A percentile compares a stretch with the other conserved stretches of the same genome.
These are phyloP conservation scores for Morinoia aosen DNA, from an alignment of 2,888 invertebrate species.

Conservation along the genomic window DNA sequence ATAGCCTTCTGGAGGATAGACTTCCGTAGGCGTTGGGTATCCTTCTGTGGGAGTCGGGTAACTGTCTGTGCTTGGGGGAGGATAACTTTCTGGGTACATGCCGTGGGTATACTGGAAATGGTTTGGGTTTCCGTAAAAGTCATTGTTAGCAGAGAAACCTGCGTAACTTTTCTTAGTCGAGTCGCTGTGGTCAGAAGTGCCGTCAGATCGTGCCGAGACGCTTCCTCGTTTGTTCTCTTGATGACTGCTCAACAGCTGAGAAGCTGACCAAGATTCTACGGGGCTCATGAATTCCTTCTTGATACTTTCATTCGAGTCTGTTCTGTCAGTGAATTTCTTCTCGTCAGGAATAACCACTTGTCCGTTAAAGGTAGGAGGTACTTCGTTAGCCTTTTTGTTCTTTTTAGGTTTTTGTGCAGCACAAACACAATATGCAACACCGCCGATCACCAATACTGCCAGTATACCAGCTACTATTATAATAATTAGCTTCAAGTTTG, in stretches of 20 bases:
- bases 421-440: conserved; percentile 63
- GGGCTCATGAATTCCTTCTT: conserved; percentile 67
- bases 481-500: conserved; percentile 62
- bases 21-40: conserved; percentile 59
- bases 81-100: conserved; percentile 55
- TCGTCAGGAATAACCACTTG: conserved; percentile 60
- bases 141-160: conserved; percentile 56
- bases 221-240: conserved; percentile 60
- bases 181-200: conserved; percentile 65
- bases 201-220: conserved; percentile 63
- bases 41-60: conserved; percentile 61
- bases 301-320: conserved; percentile 60
- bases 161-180: conserved; percentile 65
- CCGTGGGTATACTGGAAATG: conserved; percentile 62
- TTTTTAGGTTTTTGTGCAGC: conserved; percentile 62
- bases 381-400: conserved; percentile 58
- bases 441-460: conserved; percentile 51
- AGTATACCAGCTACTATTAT: conserved; percentile 53
- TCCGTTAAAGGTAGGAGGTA: conserved; percentile 59
- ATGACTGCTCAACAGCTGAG: conserved; percentile 65
- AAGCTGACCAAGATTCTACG: conserved; percentile 67
- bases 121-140: conserved; percentile 59
- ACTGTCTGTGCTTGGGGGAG: conserved; percentile 55
- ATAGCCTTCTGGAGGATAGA: conserved; percentile 58
- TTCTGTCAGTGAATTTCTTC: conserved; percentile 59